phyloP scores from a whole-genome alignment of 2,888 invertebrate genomes.

The Ophion ventricosus region DNA sequence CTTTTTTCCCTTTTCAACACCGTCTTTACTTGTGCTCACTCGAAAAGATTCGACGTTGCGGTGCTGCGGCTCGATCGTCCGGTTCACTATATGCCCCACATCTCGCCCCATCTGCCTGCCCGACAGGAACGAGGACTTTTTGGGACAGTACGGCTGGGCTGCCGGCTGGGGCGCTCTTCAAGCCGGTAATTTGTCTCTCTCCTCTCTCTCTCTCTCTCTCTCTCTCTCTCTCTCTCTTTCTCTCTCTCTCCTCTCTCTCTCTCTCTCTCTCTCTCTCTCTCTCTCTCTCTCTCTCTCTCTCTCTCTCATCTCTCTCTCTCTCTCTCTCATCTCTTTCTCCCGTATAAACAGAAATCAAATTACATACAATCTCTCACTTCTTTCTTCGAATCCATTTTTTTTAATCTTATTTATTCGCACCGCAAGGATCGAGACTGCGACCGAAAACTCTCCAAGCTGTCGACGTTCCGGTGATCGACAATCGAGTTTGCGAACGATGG shows the following conservation, averaged over 20 bases:
- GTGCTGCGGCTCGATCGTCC: slow-evolving; percentile 93
- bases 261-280: background rate
- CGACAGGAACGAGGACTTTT: slow-evolving; percentile 94
- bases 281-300: too few species aligned
- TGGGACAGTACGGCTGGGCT: slow-evolving; percentile 96
- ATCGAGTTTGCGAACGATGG: slow-evolving; percentile 89
- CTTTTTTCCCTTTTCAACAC: background rate
- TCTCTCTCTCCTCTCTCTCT: background rate
- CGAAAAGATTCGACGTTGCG: slow-evolving; percentile 92
- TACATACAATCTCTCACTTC: background rate
- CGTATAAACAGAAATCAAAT: background rate
- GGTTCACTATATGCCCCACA: slow-evolving; percentile 96
- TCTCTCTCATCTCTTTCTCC: background rate
- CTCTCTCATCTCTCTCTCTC: background rate
- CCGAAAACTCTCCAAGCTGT: slow-evolving; percentile 96
- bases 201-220: background rate
- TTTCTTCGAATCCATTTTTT: background rate
- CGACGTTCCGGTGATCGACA: slow-evolving; percentile 96
- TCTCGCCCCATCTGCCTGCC: slow-evolving; percentile 96
- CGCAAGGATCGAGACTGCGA: slow-evolving; percentile 90
- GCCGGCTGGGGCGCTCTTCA: slow-evolving; percentile 96
- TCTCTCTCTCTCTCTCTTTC: background rate
- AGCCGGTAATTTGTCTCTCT: slow-evolving; percentile 83
- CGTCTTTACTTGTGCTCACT: slow-evolving; percentile 25
- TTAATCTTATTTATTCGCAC: background rate